phyloP scores from a whole-genome alignment of 1,140 invertebrate species.

The Drosophila pseudoananassae region DNA sequence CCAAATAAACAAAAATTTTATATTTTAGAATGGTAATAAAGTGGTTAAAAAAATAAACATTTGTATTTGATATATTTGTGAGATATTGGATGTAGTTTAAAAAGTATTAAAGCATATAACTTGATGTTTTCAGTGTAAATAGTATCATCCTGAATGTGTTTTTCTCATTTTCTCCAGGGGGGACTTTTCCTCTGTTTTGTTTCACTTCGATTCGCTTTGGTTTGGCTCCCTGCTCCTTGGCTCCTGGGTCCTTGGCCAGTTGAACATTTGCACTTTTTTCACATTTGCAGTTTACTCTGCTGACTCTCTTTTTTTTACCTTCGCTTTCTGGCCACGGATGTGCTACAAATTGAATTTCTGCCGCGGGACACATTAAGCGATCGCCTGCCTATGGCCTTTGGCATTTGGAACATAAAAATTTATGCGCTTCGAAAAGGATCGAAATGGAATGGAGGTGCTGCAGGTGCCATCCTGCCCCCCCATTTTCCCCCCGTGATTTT shows the following conservation, averaged over 20 bases:
- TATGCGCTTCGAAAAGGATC: constrained; percentile 61
- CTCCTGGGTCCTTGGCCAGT: constrained; percentile 22
- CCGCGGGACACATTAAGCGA: constrained; percentile 79
- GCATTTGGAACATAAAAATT: constrained; percentile 80
- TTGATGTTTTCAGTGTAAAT: background rate
- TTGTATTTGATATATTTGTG: background rate
- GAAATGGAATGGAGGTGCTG: constrained; percentile 19
- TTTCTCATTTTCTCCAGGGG: constrained; percentile 19
- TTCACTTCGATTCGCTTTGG: constrained; percentile 42
- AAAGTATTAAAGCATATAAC: too few relatives aligned
- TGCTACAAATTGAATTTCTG: constrained; percentile 83
- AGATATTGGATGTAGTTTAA: too few relatives aligned
- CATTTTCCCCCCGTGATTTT: background rate
- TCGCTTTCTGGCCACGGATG: constrained; percentile 54
- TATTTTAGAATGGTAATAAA: background rate
- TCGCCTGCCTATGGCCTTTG: constrained; percentile 69
- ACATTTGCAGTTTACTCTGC: constrained; percentile 58
- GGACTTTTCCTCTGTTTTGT: constrained; percentile 34
- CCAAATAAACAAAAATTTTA: background rate
- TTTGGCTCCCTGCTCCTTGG: constrained; percentile 7
- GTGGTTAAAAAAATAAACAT: background rate
- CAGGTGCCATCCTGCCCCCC: constrained; percentile 8
- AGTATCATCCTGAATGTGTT: constrained; percentile 13
- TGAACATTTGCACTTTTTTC: constrained; percentile 76
- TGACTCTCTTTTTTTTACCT: constrained; percentile 16